These are phyloP conservation scores for Virgularia gustaviana DNA, from an alignment of 92 coral and sea anemone species.

Conservation along the genomic window DNA sequence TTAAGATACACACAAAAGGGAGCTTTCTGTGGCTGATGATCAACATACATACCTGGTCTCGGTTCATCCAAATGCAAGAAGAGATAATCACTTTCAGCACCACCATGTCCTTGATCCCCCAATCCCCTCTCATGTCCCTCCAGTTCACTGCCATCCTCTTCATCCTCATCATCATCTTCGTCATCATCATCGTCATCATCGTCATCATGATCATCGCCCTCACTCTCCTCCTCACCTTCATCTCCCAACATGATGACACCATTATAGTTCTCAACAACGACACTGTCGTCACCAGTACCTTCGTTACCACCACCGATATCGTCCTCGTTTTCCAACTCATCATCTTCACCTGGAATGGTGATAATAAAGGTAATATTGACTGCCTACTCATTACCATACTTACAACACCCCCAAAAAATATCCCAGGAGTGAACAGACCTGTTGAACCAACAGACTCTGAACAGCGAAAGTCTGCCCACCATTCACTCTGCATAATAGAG, in stretches of 20 bases:
- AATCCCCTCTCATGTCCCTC: conserved; percentile 72
- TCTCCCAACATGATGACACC: conserved; percentile 68
- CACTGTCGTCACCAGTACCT: conserved; percentile 52
- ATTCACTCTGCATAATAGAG: too few relatives aligned
- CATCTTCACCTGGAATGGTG: conserved; percentile 47
- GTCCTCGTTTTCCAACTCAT: conserved; percentile 49
- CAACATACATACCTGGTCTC: conserved; percentile 15
- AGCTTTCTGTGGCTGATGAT: too few relatives aligned
- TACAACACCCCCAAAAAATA: too few relatives aligned
- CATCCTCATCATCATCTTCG: conserved; percentile 83
- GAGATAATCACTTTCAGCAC: conserved; percentile 77
- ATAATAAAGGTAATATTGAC: too few relatives aligned
- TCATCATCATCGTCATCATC: conserved; percentile 87
- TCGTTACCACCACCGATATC: conserved; percentile 40
- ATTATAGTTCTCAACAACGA: conserved; percentile 57
- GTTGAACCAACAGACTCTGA: too few relatives aligned
- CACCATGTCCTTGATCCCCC: conserved; percentile 75
- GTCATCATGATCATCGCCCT: conserved; percentile 76
- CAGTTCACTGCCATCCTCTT: conserved; percentile 85
- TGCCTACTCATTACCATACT: too few relatives aligned
- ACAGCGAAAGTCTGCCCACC: too few relatives aligned
- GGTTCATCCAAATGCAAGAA: conserved; percentile 75
- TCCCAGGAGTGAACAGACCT: too few relatives aligned
- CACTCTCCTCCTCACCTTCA: conserved; percentile 69
- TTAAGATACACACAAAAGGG: too few relatives aligned